These are phyloP conservation scores for Paraplagusia blochii DNA, from an alignment of 2,113 vertebrate genomes.

Conservation along the genomic window DNA sequence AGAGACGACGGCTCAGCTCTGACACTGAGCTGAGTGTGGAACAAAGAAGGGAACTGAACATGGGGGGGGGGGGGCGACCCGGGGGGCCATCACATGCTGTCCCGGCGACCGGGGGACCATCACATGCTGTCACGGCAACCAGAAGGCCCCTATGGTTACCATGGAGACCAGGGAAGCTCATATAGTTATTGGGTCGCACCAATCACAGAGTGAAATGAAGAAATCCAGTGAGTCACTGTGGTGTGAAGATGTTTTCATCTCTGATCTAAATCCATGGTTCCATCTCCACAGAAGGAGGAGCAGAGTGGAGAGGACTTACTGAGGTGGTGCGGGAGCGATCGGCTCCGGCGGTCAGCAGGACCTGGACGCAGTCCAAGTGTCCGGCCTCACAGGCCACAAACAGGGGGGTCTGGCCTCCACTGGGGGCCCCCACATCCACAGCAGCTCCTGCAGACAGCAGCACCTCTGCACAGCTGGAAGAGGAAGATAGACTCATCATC, in stretches of 20 bases:
- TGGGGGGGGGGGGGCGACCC: constrained; percentile 7
- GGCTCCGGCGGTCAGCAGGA: constrained; percentile 82
- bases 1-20: constrained; percentile 30
- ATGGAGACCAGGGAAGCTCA: constrained; percentile 47
- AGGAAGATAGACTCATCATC: not conserved
- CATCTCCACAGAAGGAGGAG: no score
- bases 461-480: constrained; percentile 84
- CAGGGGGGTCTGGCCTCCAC: constrained; percentile 83
- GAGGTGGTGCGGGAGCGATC: constrained; percentile 76
- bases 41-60: constrained; percentile 53
- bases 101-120: constrained; percentile 30
- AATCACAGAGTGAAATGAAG: not conserved
- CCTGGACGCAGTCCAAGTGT: constrained; percentile 78
- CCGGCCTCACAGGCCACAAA: constrained; percentile 87
- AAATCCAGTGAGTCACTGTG: not conserved
- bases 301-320: constrained; percentile 68
- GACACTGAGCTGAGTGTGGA: constrained; percentile 33
- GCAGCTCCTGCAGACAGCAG: constrained; percentile 83
- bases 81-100: constrained; percentile 20
- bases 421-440: constrained; percentile 77
- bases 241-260: no score
- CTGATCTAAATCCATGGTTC: no score
- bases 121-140: constrained; percentile 33
- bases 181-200: constrained; percentile 6
- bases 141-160: constrained; percentile 39